Evolutionary conservation across 2,797 vertebrate species (phyloP).

Genomic region (Yasuhikotakia modesta): DNA sequence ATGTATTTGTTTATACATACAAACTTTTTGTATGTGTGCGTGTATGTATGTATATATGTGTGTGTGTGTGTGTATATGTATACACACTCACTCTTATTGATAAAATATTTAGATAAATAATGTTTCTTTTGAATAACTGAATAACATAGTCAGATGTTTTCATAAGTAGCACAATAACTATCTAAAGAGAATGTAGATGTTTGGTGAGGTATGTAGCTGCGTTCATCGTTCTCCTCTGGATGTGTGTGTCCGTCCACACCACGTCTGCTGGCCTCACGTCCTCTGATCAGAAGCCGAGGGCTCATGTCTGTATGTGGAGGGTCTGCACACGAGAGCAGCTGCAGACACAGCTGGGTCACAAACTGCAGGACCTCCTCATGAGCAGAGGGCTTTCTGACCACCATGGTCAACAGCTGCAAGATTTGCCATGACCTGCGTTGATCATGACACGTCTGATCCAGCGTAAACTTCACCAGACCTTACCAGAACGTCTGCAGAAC

Average conservation of each 20-base stretch:
- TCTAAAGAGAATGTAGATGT: conserved; percentile 8
- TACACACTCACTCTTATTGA: no score
- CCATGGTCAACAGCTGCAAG: conserved; percentile 75
- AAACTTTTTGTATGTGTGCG: no score
- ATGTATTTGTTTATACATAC: no score
- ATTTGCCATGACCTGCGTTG: conserved; percentile 58
- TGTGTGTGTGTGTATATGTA: no score
- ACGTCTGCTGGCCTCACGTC: conserved; percentile 55
- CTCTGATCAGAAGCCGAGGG: conserved; percentile 60
- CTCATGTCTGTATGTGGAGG: conserved; percentile 64
- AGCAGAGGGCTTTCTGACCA: conserved; percentile 70
- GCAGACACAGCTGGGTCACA: conserved; percentile 75
- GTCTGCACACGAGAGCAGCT: conserved; percentile 76
- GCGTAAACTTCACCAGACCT: conserved; percentile 44
- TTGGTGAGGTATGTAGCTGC: not conserved
- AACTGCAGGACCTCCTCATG: conserved; percentile 69
- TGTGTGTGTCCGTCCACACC: conserved; percentile 50
- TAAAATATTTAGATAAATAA: no score
- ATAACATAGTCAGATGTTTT: no score
- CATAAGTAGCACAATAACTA: no score
- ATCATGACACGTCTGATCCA: conserved; percentile 59
- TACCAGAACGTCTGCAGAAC: conserved; percentile 12
- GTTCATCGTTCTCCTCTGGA: conserved; percentile 34
- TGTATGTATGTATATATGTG: no score
- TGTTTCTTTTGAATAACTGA: no score